Percentiles rank a stretch among this genome's conserved stretches.
Evolutionary conservation across 2,888 invertebrate genomes (phyloP).

Genomic region (Lymantria dispar): DNA sequence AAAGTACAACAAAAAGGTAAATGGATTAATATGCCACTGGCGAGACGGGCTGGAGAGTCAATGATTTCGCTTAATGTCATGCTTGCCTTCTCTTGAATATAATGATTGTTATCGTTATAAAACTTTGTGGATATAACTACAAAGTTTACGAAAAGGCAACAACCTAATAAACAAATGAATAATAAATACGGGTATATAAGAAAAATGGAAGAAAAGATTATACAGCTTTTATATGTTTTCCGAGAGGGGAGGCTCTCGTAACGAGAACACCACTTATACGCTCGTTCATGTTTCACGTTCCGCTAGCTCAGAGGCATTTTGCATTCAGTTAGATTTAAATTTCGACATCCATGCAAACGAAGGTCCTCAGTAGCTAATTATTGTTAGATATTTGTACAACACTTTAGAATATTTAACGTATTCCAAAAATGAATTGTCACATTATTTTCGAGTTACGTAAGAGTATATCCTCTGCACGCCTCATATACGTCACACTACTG

Average conservation of each 20-base stretch:
- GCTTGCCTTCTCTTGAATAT: too few relatives aligned
- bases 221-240: conserved; percentile 18
- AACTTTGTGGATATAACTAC: neutral
- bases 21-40: too few relatives aligned
- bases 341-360: conserved; percentile 8
- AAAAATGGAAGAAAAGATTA: conserved; percentile 7
- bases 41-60: too few relatives aligned
- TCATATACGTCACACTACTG: too few relatives aligned
- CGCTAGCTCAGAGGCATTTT: too few relatives aligned
- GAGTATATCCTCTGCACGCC: too few relatives aligned
- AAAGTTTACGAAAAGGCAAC: neutral
- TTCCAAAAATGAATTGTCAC: too few relatives aligned
- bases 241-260: conserved; percentile 9
- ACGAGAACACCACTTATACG: conserved; percentile 27
- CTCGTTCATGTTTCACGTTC: conserved; percentile 26
- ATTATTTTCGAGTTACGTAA: too few relatives aligned
- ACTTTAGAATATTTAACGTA: too few relatives aligned
- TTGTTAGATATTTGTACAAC: neutral
- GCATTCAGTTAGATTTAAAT: conserved; percentile 22
- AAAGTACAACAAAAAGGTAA: too few relatives aligned
- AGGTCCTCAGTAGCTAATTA: conserved; percentile 13
- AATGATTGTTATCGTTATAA: too few relatives aligned
- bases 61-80: too few relatives aligned
- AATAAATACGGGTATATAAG: neutral
- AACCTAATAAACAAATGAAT: neutral